These are phyloP conservation scores for Cheiracanthium punctorium DNA, from an alignment of 2,888 invertebrate species.

Conservation along the genomic window DNA sequence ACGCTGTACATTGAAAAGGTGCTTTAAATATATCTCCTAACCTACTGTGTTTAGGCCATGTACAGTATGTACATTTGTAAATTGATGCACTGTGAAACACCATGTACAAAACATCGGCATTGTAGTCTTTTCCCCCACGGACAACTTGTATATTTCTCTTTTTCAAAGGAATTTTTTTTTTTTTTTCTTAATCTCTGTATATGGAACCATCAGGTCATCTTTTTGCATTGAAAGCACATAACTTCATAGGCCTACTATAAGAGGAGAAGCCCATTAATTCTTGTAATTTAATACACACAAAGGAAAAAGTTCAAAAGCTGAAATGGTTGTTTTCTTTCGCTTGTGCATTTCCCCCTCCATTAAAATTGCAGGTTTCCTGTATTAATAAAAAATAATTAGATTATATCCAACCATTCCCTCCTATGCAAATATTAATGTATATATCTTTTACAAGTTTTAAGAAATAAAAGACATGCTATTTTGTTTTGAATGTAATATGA, in stretches of 20 bases:
- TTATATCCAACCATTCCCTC: too few relatives aligned
- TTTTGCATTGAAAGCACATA: constrained; percentile 50
- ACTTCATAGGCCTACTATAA: constrained; percentile 49
- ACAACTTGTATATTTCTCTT: constrained; percentile 64
- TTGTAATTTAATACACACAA: neutral
- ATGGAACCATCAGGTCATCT: constrained; percentile 67
- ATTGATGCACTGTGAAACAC: constrained; percentile 69
- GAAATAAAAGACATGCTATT: too few relatives aligned
- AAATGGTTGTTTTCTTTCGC: too few relatives aligned
- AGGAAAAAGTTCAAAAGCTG: neutral
- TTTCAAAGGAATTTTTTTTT: neutral
- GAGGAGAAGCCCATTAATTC: constrained; percentile 32
- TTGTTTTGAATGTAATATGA: too few relatives aligned
- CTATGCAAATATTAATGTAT: too few relatives aligned
- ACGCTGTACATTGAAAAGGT: constrained; percentile 69
- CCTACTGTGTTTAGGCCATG: constrained; percentile 61
- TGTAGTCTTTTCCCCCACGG: constrained; percentile 48
- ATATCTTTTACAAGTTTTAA: too few relatives aligned
- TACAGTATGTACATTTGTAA: constrained; percentile 71
- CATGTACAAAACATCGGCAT: constrained; percentile 68
- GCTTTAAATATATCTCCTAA: constrained; percentile 55
- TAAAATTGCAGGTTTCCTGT: too few relatives aligned
- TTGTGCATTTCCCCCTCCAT: too few relatives aligned
- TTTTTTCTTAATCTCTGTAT: constrained; percentile 51
- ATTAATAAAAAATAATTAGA: too few relatives aligned